Evolutionary conservation across 2,113 vertebrate species (phyloP), one percentile per base, ranked within the genome.

Genomic region (Leucosticte australis): DNA sequence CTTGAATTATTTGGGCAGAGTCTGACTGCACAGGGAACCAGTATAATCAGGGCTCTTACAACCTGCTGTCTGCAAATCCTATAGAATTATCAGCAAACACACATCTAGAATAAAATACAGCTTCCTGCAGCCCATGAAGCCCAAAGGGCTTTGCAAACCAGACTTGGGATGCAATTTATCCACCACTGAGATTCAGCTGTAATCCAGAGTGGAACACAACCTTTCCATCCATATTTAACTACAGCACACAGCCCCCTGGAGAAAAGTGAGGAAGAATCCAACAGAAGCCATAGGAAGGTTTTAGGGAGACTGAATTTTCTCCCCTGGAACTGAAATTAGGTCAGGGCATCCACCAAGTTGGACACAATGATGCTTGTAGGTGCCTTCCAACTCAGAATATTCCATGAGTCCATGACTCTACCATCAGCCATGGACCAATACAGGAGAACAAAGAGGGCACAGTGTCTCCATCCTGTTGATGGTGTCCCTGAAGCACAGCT

Each of bases 1-100:
- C 83, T 78, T 71, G 64, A 93, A 81, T 83, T 86, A 56, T n/a
- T 71, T 69, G 57, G 64, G 60, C 59, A 90, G 50, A 87, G 23
- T 41, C 75, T 59, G 59, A 77, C 82, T 70, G 55, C 13, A 11
- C 64, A 89, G 67, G 69, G 63, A 89, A 87, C 59, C 35, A 31
- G 69, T 39, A 74, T 41, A 77, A 83, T 80, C 87, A 81, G 47
- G 50, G 44, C 68, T 94, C 84, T 83, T 60, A 70, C 30, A 89
- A 67, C 47, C 64, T 56, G 69, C 78, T 88, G 79, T 44, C 71
- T 70, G 63, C 76, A 95, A 95, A 95, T 74, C 87, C 93, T n/a
- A 63, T 1, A 30, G 82, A 83, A 92, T 93, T 92, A 93, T 37
- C 90, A 86, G 89, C 59, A 86, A 80, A 88, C 55, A 88, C 70